phyloP scores from a whole-genome alignment of 2,888 invertebrate genomes.

The Lamellibrachia satsuma region DNA sequence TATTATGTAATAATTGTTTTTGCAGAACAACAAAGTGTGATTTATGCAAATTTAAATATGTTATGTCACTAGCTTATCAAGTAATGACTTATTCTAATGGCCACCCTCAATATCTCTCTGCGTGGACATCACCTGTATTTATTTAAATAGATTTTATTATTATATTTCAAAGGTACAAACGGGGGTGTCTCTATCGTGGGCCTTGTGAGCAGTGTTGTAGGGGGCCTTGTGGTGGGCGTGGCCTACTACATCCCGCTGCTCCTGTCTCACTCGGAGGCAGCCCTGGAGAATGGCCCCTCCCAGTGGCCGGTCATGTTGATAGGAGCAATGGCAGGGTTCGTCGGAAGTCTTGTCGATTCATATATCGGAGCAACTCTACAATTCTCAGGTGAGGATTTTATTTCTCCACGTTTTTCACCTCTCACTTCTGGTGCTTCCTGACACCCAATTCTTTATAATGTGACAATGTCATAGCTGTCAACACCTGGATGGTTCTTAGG shows the following conservation, averaged over 20 bases:
- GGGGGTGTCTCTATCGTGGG: slow-evolving; percentile 79
- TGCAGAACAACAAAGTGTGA: neutral
- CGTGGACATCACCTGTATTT: neutral
- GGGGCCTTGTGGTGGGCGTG: slow-evolving; percentile 78
- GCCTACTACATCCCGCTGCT: slow-evolving; percentile 76
- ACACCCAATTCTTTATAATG: neutral
- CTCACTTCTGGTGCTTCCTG: neutral
- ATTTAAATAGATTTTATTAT: neutral
- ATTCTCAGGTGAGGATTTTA: slow-evolving; percentile 75
- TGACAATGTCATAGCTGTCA: neutral
- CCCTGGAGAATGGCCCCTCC: slow-evolving; percentile 50
- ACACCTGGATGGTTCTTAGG: neutral
- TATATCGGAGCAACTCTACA: slow-evolving; percentile 85
- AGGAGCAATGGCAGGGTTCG: slow-evolving; percentile 78
- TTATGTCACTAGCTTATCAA: neutral
- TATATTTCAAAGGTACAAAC: slow-evolving; percentile 76
- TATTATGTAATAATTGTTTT: neutral
- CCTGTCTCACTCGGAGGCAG: slow-evolving; percentile 66
- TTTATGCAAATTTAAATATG: neutral
- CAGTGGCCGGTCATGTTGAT: slow-evolving; percentile 83
- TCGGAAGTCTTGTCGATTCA: slow-evolving; percentile 86
- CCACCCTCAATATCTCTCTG: neutral
- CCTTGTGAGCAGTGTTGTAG: slow-evolving; percentile 71
- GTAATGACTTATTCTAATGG: neutral
- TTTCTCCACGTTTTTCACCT: neutral